Conservation (phyloP, 2,113 vertebrate genomes). For the Condylura cristata region DNA sequence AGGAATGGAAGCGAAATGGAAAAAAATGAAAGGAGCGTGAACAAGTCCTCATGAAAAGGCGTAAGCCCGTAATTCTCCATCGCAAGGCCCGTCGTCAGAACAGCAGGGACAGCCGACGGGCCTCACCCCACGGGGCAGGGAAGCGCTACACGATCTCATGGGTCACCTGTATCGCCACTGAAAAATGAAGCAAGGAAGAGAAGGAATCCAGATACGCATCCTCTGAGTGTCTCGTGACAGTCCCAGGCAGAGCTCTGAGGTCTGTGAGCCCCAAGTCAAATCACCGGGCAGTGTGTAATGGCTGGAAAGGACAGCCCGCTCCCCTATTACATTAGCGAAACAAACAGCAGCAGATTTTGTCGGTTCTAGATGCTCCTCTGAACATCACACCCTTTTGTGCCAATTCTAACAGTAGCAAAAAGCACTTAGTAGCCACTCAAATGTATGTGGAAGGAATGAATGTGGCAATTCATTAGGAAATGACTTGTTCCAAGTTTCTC, state of each 20-base stretch:
- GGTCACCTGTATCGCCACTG: not conserved
- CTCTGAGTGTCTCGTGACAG: not conserved
- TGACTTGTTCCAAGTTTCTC: not conserved
- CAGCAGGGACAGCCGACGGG: not conserved
- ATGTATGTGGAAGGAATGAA: not conserved
- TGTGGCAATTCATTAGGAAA: not conserved
- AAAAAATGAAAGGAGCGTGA: conserved; percentile 1
- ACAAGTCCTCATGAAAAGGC: conserved; percentile 10
- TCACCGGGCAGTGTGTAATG: not conserved
- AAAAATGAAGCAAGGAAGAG: not conserved
- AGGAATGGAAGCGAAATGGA: not conserved
- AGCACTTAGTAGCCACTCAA: not conserved
- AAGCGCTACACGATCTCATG: not conserved
- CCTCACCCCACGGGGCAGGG: no score
- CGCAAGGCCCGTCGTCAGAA: not conserved
- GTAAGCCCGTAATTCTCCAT: no score
- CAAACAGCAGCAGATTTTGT: not conserved
- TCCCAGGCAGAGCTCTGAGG: not conserved
- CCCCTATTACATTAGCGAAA: not conserved
- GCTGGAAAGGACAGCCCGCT: not conserved
- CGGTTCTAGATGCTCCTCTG: not conserved
- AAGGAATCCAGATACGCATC: not conserved
- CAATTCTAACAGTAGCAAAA: not conserved
- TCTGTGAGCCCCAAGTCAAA: not conserved
- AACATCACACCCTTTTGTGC: not conserved